Percentiles rank a stretch among this genome's conserved stretches.
phyloP scores from a whole-genome alignment of 2,888 invertebrate genomes.

The Drosophila putrida region DNA sequence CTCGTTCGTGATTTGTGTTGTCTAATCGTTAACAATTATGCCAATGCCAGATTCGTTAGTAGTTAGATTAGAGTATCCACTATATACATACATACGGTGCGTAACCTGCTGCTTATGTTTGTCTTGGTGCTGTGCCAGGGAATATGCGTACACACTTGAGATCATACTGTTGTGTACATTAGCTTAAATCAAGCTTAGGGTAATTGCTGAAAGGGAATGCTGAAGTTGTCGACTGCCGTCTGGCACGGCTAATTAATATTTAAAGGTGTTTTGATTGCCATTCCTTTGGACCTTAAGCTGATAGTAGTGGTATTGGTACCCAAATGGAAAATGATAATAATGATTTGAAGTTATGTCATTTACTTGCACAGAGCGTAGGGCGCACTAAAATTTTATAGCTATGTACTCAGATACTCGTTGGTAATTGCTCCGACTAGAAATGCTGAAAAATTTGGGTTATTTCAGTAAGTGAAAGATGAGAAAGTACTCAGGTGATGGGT shows the following conservation, averaged over 20 bases:
- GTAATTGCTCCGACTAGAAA: constrained; percentile 15
- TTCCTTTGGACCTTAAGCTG: constrained; percentile 20
- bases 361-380: constrained; percentile 16
- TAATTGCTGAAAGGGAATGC: constrained; percentile 52
- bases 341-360: constrained; percentile 65
- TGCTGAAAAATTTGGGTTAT: constrained; percentile 33
- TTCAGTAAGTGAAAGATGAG: constrained; percentile 65
- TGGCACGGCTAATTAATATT: constrained; percentile 72
- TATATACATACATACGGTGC: constrained; percentile 21
- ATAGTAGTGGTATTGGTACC: constrained; percentile 2
- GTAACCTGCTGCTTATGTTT: constrained; percentile 1
- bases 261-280: constrained; percentile 70
- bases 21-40: constrained; percentile 76
- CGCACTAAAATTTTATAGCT: constrained; percentile 24
- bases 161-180: constrained; percentile 57
- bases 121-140: constrained; percentile 28
- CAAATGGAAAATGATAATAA: constrained; percentile 37
- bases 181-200: constrained; percentile 8
- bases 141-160: constrained; percentile 62
- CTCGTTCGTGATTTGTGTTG: constrained; percentile 75
- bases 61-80: constrained; percentile 41
- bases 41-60: constrained; percentile 50
- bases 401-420: constrained; percentile 5
- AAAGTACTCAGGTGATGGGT: constrained; percentile 38
- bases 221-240: constrained; percentile 24